Base-by-base conservation (phyloP, 2,113 vertebrate genomes). In the Cathartes aura region DNA sequence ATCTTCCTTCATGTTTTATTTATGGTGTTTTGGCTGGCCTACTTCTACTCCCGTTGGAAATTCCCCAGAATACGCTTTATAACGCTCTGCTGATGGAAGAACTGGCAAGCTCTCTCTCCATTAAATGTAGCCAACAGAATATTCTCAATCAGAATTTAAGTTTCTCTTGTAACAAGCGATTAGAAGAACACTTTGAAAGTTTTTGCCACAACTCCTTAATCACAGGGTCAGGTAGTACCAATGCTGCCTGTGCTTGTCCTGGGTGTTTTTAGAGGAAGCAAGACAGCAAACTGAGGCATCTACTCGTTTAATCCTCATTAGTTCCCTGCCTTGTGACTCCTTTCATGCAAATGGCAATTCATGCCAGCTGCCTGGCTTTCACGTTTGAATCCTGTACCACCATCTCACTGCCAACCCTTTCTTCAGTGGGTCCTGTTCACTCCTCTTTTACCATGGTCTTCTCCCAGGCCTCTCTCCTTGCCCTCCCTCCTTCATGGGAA, bases 1-100 rank as follows among this genome's bases (percentile, higher is more conserved):
- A 74, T 95, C 48, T 92, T 93, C n/a, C 68, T 68, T 96, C 23
- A n/a, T 95, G 58, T 94, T 90, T 94, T 94, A 90, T 91, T 94
- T 82, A 94, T 29, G n/a, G 38, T 13, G 3, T 66, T 94, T 96
- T 90, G 83, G 68, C 85, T 96, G 94, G 75, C 89, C 84, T 95
- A 87, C 71, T 96, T 97, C 90, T 91, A 42, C 18, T 89, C 53
- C 86, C 32, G 6, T 38, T 97, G 93, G 79, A 97, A 82, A 87
- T 93, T 88, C 76, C 91, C 58, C 64, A 93, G 90, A 89, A 91
- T 20, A 66, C 6, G 3, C 64, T 83, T 82, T 75, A 20, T 71
- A 91, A 88, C 2, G 36, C 82, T 76, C 32, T 75, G 70, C 86
- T 93, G 87, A 87, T 92, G 55, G 82, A 93, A 79, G 56, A 78